These are phyloP conservation scores for Xiphorhynchus erythropygius DNA, from an alignment of 2,797 vertebrate species.

Conservation along the genomic window DNA sequence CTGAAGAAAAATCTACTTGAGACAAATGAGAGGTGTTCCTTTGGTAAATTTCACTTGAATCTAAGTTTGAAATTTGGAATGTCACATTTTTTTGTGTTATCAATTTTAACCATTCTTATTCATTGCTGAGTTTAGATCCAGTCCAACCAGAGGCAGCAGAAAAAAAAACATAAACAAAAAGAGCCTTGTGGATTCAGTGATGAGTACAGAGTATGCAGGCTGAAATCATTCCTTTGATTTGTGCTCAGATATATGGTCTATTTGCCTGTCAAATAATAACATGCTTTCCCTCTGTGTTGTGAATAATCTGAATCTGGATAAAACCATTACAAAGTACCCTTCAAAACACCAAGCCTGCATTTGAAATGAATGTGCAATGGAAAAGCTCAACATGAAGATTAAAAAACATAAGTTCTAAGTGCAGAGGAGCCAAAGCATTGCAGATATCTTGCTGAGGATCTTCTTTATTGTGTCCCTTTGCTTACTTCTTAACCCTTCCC, in stretches of 20 bases:
- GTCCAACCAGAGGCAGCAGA: constrained; percentile 44
- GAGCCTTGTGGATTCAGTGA: constrained; percentile 64
- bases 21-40: constrained; percentile 3
- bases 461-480: not conserved
- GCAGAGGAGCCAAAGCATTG: not conserved
- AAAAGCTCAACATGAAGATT: constrained; percentile 28
- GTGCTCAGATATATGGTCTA: constrained; percentile 70
- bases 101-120: constrained; percentile 40
- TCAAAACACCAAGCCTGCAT: constrained; percentile 42
- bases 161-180: constrained; percentile 73
- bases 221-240: constrained; percentile 72
- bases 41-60: not conserved
- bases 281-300: constrained; percentile 60
- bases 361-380: constrained; percentile 24
- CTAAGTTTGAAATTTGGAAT: constrained; percentile 41
- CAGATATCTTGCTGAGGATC: not conserved
- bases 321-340: constrained; percentile 64
- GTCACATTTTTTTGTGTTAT: constrained; percentile 31
- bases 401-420: not conserved
- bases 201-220: constrained; percentile 9
- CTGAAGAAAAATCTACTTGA: constrained; percentile 17
- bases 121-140: constrained; percentile 50
- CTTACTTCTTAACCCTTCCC: not conserved
- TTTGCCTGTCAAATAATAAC: constrained; percentile 64
- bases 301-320: constrained; percentile 71